Evolutionary conservation across 2,888 invertebrate species (phyloP).

Genomic region (Diadromus collaris): DNA sequence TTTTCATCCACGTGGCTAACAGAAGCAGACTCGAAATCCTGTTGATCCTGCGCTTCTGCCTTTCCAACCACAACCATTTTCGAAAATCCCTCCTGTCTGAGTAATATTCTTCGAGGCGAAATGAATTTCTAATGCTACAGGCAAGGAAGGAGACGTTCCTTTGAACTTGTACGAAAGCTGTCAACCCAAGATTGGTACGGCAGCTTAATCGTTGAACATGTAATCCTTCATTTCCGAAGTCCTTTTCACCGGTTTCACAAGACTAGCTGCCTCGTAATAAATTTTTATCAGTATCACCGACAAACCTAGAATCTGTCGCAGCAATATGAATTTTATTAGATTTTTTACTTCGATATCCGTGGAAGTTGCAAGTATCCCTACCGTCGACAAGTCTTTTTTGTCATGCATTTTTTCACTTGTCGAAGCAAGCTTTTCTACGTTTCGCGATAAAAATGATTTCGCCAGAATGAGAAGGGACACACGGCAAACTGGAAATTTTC

Average conservation of each 20-base stretch:
- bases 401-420: neutral
- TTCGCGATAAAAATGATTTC: neutral
- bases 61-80: constrained; percentile 39
- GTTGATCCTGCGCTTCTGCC: constrained; percentile 49
- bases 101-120: constrained; percentile 44
- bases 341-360: neutral
- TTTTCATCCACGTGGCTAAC: constrained; percentile 31
- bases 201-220: neutral
- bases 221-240: neutral
- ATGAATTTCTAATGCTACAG: constrained; percentile 41
- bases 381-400: neutral
- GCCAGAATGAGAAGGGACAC: neutral
- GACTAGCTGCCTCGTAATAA: neutral
- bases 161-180: neutral
- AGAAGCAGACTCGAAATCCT: constrained; percentile 47
- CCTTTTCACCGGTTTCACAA: neutral
- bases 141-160: neutral
- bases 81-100: constrained; percentile 34
- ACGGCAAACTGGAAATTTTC: constrained; percentile 2
- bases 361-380: neutral
- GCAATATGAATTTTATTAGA: neutral
- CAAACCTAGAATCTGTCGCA: neutral
- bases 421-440: neutral
- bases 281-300: neutral
- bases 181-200: constrained; percentile 1